These are phyloP conservation scores for Gymnocephalus cernua DNA, from an alignment of 2,113 vertebrate genomes.

Conservation along the genomic window DNA sequence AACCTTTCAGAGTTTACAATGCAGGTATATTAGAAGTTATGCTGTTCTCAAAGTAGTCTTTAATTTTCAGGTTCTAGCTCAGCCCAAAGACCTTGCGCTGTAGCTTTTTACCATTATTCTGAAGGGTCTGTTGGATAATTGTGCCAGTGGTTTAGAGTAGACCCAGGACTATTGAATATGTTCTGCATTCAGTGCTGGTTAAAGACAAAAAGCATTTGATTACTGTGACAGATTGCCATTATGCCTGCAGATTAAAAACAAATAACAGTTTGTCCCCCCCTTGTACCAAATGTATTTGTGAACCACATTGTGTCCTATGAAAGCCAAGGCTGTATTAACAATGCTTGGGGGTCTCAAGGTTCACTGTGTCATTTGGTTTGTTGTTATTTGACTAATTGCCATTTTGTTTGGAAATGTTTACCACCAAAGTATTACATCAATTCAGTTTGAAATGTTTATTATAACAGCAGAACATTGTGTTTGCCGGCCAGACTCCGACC, in stretches of 20 bases:
- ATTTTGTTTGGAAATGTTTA: background rate
- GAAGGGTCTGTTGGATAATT: constrained; percentile 38
- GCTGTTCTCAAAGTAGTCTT: constrained; percentile 43
- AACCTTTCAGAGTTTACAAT: constrained; percentile 46
- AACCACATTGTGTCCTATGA: background rate
- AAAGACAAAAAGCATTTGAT: constrained; percentile 24
- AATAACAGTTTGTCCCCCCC: constrained; percentile 7
- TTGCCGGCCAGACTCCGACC: too few relatives aligned
- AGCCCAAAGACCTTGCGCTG: constrained; percentile 11
- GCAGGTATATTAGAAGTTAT: constrained; percentile 45
- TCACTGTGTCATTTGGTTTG: background rate
- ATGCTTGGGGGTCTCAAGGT: background rate
- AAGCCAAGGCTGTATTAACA: constrained; percentile 26
- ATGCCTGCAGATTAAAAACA: constrained; percentile 8
- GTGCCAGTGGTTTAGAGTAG: constrained; percentile 5
- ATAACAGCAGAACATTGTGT: too few relatives aligned
- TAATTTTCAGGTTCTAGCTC: constrained; percentile 43
- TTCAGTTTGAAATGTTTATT: too few relatives aligned
- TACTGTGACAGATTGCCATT: constrained; percentile 19
- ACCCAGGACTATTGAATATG: constrained; percentile 6
- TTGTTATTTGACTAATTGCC: constrained; percentile 8
- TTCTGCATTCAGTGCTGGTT: constrained; percentile 10
- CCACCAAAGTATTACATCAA: too few relatives aligned
- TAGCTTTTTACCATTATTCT: constrained; percentile 20
- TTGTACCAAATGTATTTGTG: background rate